Base-by-base conservation (phyloP, 2,113 vertebrate species). In the Neogobius melanostomus region DNA sequence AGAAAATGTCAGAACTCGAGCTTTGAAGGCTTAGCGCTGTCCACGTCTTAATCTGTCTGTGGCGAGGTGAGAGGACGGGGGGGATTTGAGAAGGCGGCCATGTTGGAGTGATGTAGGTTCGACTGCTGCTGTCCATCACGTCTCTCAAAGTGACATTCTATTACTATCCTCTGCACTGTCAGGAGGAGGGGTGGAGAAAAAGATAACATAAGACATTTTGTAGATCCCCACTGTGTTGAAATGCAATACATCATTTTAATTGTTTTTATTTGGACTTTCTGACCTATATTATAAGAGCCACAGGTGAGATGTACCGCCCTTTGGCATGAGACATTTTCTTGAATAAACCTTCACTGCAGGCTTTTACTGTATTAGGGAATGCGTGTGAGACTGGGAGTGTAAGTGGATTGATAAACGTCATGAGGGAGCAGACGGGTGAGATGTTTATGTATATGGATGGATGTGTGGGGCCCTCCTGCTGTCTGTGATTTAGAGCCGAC, bases 21-120 rank as follows among this genome's bases (percentile, higher is more conserved):
- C 85, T 82, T 44, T 72, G 78, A 83, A 67, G 81, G 76, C 68
- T 87, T 88, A 71, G 48, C 48, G 71, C 86, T 83, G 78, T 86
- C 60, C 79, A 79, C 82, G 69, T 69, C 72, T 66, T 85, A 89
- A 85, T 89, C 83, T 82, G 47, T 79, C 77, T 80, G 83, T 89
- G 75, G 64, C 36, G 72, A 81, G 70, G 69, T 16, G 64, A 51
- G 74, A 60, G 64, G 69, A 86, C 66, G 21, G 53, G 0, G 56
- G 53, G 76, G 77, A 61, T 84, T 84, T 71, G 17, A 74, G 67
- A 67, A 61, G 68, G 28, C 28, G 48, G 6, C 68, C 53, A 53
- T 62, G 68, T 69, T 69, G 78, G 67, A 60, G 47, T 53, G 78
- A 66, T 80, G 84, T 81, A 70, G 51, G 72, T 65, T 69, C 64